Evolutionary conservation across 1,140 invertebrate species (phyloP), one percentile per base, ranked within the genome.

Genomic region (Zelostemma sp.): DNA sequence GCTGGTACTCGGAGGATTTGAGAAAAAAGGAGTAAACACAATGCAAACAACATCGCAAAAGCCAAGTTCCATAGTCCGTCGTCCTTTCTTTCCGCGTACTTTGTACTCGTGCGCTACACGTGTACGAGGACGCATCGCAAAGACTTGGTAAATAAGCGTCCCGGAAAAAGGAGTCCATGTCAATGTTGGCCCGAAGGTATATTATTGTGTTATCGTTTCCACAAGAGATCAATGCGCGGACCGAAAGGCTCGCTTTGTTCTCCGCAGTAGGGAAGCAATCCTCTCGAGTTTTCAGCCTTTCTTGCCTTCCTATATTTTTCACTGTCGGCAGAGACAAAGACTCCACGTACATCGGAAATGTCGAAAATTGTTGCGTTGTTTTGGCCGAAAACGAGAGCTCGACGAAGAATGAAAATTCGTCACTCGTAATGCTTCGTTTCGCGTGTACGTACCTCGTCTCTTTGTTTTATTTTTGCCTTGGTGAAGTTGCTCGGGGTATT

Each of bases 241-340:
- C 33, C 33, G 28, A 40, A 59, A 65, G 54, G 49, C 46, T 49
- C 17, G 68, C 62, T 70, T 70, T 70, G 68, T 70, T 65, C 68
- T 62, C 15, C 54, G 48, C 25, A 61, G 21, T 21, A 50, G 43
- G 64, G 33, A 62, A 66, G 65, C 62, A 71, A 71, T 71, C 61
- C 46, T 62, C 58, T 40, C 47, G 50, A 58, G 47, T 58, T 61
- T 61, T 65, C 61, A 51, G 33, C 16, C 41, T 56, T 59, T 51
- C 46, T 45, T 21, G 31, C 33, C 17, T 38, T 40, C 31, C 21
- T 35, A 19, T 19, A 14, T 12, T 40, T 67, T 56, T 56, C 4
- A 14, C 47, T 25, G 14, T 40, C n/a, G n/a, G 11, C 41, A 18
- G 53, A 70, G 61, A 70, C 68, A 70, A 70, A 70, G 53, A 46